A percentile compares a stretch with the other conserved stretches of the same genome.
Evolutionary conservation across 2,113 vertebrate genomes (phyloP).

Genomic region (Malaclemys terrapin): DNA sequence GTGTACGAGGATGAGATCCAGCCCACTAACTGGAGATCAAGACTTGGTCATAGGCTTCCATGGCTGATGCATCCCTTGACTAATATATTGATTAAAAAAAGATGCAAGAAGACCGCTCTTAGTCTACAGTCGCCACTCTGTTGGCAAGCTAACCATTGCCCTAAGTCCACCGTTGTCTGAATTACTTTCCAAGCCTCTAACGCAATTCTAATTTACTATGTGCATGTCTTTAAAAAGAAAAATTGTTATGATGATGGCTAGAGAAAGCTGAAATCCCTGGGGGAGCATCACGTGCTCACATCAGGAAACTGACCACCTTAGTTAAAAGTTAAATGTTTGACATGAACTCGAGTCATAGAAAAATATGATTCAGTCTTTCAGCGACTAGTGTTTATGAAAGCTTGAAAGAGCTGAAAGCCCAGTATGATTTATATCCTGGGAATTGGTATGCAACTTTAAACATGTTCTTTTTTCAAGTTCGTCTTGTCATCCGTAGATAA

Average conservation of each 20-base stretch:
- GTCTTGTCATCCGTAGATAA: constrained; percentile 89
- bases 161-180: constrained; percentile 45
- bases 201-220: constrained; percentile 49
- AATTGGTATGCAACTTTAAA: constrained; percentile 75
- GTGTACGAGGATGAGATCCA: neutral
- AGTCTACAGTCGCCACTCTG: constrained; percentile 30
- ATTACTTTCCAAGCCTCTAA: constrained; percentile 55
- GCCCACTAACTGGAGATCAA: neutral
- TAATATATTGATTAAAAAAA: neutral
- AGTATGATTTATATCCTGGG: constrained; percentile 74
- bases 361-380: constrained; percentile 66
- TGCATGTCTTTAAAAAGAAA: constrained; percentile 54
- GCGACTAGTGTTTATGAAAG: constrained; percentile 62
- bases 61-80: neutral
- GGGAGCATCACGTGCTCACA: constrained; percentile 14
- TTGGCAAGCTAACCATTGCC: neutral
- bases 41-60: neutral
- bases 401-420: constrained; percentile 56
- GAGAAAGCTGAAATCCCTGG: constrained; percentile 58
- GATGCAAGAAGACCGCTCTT: constrained; percentile 5
- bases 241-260: constrained; percentile 53
- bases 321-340: constrained; percentile 70
- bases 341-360: constrained; percentile 61
- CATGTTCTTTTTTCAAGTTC: constrained; percentile 85
- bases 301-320: constrained; percentile 59